These are phyloP conservation scores for Leontopithecus rosalia DNA, from an alignment of 2,797 vertebrate species.

Conservation along the genomic window DNA sequence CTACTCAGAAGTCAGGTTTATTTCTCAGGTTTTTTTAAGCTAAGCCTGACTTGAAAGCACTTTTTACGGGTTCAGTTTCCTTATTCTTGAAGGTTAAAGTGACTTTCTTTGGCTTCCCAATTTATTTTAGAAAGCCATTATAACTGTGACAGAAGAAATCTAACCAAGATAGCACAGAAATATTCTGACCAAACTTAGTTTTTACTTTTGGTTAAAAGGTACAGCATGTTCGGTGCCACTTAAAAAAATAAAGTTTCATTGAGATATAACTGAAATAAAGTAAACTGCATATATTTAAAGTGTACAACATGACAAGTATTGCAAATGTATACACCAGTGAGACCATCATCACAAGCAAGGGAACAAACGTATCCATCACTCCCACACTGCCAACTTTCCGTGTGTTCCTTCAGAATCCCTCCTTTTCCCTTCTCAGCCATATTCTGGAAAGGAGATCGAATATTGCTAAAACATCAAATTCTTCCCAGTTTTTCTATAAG, in stretches of 20 bases:
- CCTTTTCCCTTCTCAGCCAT: neutral
- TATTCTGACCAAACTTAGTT: conserved; percentile 18
- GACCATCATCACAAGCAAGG: neutral
- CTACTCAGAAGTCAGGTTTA: neutral
- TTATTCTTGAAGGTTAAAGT: conserved; percentile 37
- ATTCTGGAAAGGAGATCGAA: neutral
- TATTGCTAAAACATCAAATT: neutral
- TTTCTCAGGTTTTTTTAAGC: conserved; percentile 1
- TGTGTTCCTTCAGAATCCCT: neutral
- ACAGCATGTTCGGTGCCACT: neutral
- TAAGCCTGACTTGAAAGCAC: neutral
- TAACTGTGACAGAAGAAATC: conserved; percentile 33
- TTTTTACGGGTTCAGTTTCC: neutral
- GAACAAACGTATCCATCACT: neutral
- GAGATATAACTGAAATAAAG: neutral
- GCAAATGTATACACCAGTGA: neutral
- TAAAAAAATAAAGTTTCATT: conserved; percentile 26
- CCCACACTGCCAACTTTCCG: neutral
- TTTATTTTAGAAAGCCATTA: conserved; percentile 51
- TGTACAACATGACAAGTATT: neutral
- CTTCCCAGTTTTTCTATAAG: neutral
- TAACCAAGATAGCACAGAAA: conserved; percentile 13
- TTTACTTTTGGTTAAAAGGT: conserved; percentile 25
- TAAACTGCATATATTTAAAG: neutral
- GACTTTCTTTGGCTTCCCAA: conserved; percentile 24